Conservation (phyloP, 2,888 invertebrate species). For the Pristionchus japonicus region DNA sequence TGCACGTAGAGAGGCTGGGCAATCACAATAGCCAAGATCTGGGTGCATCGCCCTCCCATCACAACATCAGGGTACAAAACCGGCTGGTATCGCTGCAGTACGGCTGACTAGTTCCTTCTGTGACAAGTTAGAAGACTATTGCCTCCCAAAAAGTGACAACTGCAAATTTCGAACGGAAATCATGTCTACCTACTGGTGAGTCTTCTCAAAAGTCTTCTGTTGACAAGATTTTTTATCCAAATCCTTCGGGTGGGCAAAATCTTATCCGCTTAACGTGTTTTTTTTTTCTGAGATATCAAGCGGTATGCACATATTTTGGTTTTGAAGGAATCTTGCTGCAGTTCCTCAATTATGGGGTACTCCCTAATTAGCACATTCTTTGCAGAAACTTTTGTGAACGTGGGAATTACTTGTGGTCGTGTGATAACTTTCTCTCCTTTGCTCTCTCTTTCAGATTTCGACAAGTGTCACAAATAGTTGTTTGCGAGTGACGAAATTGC, state of each 20-base stretch:
- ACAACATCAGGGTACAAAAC: constrained; percentile 4
- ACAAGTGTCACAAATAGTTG: constrained; percentile 23
- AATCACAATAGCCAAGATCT: background rate
- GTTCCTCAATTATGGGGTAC: background rate
- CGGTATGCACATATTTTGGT: no score
- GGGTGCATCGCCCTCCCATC: background rate
- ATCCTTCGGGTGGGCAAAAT: no score
- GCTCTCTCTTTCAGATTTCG: constrained; percentile 23
- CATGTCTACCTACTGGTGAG: no score
- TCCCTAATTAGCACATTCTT: background rate
- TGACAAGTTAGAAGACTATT: no score
- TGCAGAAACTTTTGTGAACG: background rate
- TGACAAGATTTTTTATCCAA: no score
- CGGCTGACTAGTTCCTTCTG: no score
- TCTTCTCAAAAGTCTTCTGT: no score
- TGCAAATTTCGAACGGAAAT: no score
- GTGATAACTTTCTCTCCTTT: background rate
- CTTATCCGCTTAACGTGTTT: no score
- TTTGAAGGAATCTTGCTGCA: background rate
- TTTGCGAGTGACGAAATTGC: constrained; percentile 18
- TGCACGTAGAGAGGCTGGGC: background rate
- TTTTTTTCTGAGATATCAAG: no score
- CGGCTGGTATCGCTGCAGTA: no score
- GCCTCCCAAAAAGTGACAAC: no score
- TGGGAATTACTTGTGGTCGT: background rate